These are phyloP conservation scores for Dasysyrphus tricinctus DNA, from an alignment of 2,888 invertebrate genomes.

Conservation along the genomic window DNA sequence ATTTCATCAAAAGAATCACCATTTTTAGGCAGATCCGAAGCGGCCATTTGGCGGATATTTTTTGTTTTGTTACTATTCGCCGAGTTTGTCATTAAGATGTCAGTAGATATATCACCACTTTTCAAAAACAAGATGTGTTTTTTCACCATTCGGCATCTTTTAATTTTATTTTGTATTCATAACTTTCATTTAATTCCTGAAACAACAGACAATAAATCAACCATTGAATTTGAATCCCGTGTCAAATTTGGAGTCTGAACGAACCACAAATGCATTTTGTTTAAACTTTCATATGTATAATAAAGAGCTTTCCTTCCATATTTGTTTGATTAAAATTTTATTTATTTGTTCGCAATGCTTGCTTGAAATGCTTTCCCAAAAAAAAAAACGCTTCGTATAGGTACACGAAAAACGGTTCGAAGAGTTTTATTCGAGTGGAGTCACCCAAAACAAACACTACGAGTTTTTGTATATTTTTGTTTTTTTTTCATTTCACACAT, in stretches of 20 bases:
- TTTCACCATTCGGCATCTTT: too few species aligned
- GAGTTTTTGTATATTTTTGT: not conserved
- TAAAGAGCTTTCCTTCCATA: not conserved
- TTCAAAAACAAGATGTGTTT: too few species aligned
- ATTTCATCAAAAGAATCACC: too few species aligned
- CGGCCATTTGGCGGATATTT: too few species aligned
- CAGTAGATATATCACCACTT: too few species aligned
- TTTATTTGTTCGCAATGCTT: not conserved
- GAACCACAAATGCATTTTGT: slow-evolving; percentile 12
- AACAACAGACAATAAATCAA: too few species aligned
- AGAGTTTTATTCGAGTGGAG: not conserved
- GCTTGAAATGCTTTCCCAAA: not conserved
- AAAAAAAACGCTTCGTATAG: not conserved
- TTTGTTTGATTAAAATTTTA: not conserved
- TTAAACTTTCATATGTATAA: not conserved
- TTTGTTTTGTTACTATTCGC: too few species aligned
- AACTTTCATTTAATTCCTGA: too few species aligned
- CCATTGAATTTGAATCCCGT: too few species aligned
- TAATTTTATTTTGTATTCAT: too few species aligned
- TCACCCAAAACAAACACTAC: not conserved
- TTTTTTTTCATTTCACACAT: slow-evolving; percentile 9
- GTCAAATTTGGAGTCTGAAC: not conserved
- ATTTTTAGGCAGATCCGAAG: too few species aligned
- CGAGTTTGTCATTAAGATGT: too few species aligned
- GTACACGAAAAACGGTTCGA: not conserved